Percentiles rank a stretch among this genome's conserved stretches.
phyloP scores from a whole-genome alignment of 1,140 invertebrate species.

The Anastrepha ludens region DNA sequence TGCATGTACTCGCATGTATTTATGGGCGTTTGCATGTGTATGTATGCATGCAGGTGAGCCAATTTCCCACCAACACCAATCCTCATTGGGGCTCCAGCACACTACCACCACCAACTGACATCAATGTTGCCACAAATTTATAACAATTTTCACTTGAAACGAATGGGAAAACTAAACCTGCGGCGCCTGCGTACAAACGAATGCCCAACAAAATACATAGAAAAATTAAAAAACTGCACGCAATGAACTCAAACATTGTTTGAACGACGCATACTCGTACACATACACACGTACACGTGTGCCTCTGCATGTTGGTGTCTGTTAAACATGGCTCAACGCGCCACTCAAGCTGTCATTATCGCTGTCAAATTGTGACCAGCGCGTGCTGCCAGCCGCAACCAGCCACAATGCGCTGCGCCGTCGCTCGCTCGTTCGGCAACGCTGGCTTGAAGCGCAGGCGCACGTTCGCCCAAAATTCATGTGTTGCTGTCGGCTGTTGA shows the following conservation, averaged over 20 bases:
- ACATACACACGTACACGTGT: neutral
- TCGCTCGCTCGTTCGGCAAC: no score
- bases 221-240: conserved; percentile 20
- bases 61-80: no score
- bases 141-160: conserved; percentile 48
- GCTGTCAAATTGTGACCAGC: conserved; percentile 50
- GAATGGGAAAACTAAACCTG: conserved; percentile 40
- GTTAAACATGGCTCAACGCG: conserved; percentile 47
- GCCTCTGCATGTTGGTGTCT: neutral
- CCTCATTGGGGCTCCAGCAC: neutral
- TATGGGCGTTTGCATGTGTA: neutral
- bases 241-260: conserved; percentile 21
- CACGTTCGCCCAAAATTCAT: conserved; percentile 43
- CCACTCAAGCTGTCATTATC: conserved; percentile 50
- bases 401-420: neutral
- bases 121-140: conserved; percentile 39
- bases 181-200: conserved; percentile 38
- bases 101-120: neutral
- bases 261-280: neutral
- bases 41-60: no score
- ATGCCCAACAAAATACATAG: conserved; percentile 6
- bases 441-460: neutral
- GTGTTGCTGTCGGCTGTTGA: conserved; percentile 50
- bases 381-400: conserved; percentile 28
- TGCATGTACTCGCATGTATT: neutral